Percentiles rank a stretch among this genome's conserved stretches.
Evolutionary conservation across 2,113 vertebrate species (phyloP).

Genomic region (Percina caprodes): DNA sequence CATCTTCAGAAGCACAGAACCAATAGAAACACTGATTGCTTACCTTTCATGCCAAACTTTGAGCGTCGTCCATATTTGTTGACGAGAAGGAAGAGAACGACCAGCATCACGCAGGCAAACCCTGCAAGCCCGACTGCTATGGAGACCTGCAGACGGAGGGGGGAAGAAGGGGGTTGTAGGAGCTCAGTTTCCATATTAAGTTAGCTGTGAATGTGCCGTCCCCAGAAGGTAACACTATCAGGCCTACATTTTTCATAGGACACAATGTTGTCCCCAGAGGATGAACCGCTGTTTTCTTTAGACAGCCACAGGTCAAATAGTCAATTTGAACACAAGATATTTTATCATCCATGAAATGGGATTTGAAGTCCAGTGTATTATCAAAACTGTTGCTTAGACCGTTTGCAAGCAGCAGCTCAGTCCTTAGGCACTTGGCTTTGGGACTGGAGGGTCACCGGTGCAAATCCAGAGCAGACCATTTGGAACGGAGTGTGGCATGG

Average conservation of each 20-base stretch:
- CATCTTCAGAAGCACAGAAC: not conserved
- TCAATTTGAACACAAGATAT: not conserved
- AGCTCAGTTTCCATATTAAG: too few species aligned
- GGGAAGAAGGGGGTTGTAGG: not conserved
- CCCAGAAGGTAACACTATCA: not conserved
- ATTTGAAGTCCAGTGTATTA: too few species aligned
- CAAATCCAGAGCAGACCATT: too few species aligned
- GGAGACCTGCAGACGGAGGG: constrained; percentile 85
- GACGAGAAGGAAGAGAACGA: constrained; percentile 94
- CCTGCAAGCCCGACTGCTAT: constrained; percentile 93
- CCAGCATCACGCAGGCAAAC: constrained; percentile 92
- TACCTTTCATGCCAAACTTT: constrained; percentile 99
- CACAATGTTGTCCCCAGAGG: not conserved
- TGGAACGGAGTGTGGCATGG: too few species aligned
- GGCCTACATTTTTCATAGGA: not conserved
- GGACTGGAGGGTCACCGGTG: too few species aligned
- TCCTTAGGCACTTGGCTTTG: too few species aligned
- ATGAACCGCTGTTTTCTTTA: not conserved
- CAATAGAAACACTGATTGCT: constrained; percentile 6
- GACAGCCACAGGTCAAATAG: not conserved
- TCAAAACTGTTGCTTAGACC: too few species aligned
- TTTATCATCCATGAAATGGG: too few species aligned
- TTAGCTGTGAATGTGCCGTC: too few species aligned
- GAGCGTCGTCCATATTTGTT: constrained; percentile 95
- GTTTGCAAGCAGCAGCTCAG: too few species aligned